phyloP scores from a whole-genome alignment of 2,113 vertebrate genomes.

The Lepus timidus region DNA sequence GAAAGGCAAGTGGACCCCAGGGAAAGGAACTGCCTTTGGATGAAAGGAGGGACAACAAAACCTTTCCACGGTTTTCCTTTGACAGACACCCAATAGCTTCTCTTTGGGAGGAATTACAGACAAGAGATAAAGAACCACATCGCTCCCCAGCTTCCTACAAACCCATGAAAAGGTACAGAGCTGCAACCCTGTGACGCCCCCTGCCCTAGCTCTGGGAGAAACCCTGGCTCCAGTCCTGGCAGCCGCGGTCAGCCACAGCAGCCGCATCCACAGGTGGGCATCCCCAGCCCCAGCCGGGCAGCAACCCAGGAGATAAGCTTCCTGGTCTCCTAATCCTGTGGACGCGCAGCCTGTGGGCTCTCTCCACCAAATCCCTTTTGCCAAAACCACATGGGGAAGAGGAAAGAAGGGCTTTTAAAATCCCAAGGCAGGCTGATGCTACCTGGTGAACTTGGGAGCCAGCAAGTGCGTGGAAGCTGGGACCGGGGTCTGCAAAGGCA shows the following conservation, averaged over 20 bases:
- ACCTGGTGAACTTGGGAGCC: too few relatives aligned
- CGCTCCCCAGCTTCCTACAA: not conserved
- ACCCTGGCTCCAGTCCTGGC: not conserved
- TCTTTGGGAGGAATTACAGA: not conserved
- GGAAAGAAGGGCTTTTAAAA: not conserved
- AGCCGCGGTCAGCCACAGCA: not conserved
- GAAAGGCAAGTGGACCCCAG: not conserved
- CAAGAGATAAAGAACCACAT: not conserved
- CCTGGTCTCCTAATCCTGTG: not conserved
- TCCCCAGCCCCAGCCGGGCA: not conserved
- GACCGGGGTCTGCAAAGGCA: accelerated
- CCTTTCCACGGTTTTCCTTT: not conserved
- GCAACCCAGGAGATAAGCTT: not conserved
- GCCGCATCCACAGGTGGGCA: not conserved
- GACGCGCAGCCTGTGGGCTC: too few relatives aligned
- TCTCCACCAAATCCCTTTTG: not conserved
- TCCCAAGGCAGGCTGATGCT: not conserved
- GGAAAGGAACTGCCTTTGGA: not conserved
- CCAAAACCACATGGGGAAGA: not conserved
- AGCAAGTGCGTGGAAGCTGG: not conserved
- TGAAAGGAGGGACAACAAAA: not conserved
- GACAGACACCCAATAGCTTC: not conserved
- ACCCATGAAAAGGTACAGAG: not conserved
- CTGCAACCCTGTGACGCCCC: not conserved
- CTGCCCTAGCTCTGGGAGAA: not conserved